Evolutionary conservation across 2,113 vertebrate genomes (phyloP).

Genomic region (Vanacampus margaritifer): DNA sequence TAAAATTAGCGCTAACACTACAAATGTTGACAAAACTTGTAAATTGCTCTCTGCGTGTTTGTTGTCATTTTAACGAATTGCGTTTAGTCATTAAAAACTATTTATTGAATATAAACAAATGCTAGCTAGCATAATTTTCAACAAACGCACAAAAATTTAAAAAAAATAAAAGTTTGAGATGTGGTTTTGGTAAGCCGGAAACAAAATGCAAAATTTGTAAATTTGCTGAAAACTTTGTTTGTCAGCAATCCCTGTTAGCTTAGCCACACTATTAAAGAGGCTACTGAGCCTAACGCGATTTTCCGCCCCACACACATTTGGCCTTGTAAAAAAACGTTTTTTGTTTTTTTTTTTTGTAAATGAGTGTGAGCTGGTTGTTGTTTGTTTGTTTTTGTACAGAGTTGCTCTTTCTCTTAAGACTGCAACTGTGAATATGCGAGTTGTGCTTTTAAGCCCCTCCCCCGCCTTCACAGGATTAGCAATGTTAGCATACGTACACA

Average conservation of each 20-base stretch:
- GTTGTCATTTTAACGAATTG: neutral
- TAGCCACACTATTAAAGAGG: neutral
- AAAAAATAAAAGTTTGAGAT: neutral
- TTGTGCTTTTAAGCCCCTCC: conserved; percentile 80
- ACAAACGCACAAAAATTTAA: neutral
- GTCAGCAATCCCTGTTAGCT: neutral
- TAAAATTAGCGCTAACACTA: neutral
- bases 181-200: neutral
- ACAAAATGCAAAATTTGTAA: neutral
- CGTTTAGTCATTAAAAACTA: neutral
- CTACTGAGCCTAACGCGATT: neutral
- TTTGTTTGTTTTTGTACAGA: conserved; percentile 52
- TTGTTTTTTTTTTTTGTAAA: neutral
- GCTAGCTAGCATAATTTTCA: neutral
- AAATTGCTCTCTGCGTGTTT: neutral
- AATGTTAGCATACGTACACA: conserved; percentile 80
- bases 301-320: neutral
- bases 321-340: neutral
- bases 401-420: conserved; percentile 78
- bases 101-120: neutral
- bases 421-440: conserved; percentile 93
- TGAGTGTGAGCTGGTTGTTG: neutral
- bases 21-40: neutral
- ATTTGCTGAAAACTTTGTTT: neutral
- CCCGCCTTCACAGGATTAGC: conserved; percentile 70